These are phyloP conservation scores for Hoplostethus mediterraneus DNA, from an alignment of 2,797 vertebrate genomes.

Conservation along the genomic window DNA sequence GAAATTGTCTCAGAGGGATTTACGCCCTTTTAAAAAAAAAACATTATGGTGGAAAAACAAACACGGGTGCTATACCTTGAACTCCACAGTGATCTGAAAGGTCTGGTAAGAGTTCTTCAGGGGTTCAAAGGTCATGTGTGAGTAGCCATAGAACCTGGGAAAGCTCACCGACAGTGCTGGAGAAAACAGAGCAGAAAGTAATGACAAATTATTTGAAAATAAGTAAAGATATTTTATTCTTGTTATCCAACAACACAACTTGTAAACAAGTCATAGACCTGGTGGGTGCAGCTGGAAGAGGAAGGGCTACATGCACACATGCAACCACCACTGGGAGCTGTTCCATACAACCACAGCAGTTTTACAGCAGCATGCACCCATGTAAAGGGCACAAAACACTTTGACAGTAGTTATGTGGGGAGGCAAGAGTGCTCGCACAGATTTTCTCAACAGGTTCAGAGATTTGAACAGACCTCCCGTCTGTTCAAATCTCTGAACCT, in stretches of 20 bases:
- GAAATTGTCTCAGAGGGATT: slow-evolving; percentile 5
- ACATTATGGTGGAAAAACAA: neutral
- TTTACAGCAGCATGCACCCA: neutral
- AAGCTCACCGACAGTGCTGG: slow-evolving; percentile 90
- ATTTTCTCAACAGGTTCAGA: no score
- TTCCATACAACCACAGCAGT: neutral
- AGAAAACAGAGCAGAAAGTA: slow-evolving; percentile 41
- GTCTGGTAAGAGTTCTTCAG: slow-evolving; percentile 95
- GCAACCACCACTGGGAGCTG: neutral
- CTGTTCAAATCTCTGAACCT: no score
- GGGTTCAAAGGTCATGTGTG: slow-evolving; percentile 95
- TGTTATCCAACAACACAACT: neutral
- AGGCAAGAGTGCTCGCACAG: no score
- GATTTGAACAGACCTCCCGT: neutral
- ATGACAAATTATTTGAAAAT: neutral
- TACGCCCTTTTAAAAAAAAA: neutral
- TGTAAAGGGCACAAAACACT: neutral
- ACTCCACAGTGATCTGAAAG: slow-evolving; percentile 94
- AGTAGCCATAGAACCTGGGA: slow-evolving; percentile 93
- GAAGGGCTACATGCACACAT: neutral
- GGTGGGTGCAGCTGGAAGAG: neutral
- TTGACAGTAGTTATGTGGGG: neutral
- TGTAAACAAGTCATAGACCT: neutral
- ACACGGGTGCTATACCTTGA: slow-evolving; percentile 86
- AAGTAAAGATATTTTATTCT: neutral